Conservation (phyloP, 2,888 invertebrate genomes). For the Gymnoscelis rufifasciata region DNA sequence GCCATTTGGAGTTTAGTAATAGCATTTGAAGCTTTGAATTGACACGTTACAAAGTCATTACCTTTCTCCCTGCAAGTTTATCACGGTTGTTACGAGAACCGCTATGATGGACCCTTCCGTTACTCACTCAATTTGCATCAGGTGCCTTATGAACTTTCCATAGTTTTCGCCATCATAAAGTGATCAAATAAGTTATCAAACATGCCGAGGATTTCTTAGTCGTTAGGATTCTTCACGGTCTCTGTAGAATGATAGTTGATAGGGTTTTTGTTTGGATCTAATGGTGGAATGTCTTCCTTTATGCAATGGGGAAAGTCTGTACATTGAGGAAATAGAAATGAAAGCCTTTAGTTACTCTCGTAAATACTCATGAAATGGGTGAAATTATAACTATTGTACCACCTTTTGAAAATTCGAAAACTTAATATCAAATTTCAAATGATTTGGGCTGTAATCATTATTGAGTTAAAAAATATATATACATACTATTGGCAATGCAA, state of each 20-base stretch:
- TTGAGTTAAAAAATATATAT: too few relatives aligned
- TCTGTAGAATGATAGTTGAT: slow-evolving; percentile 47
- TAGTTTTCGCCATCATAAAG: slow-evolving; percentile 74
- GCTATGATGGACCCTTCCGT: slow-evolving; percentile 57
- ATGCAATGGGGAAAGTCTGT: slow-evolving; percentile 24
- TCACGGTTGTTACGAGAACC: slow-evolving; percentile 52
- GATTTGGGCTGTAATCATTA: too few relatives aligned
- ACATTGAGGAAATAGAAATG: slow-evolving; percentile 1
- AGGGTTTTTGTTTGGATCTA: slow-evolving; percentile 59
- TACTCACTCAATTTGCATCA: slow-evolving; percentile 68
- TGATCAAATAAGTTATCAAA: slow-evolving; percentile 75
- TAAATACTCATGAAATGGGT: too few relatives aligned
- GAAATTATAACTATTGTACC: too few relatives aligned
- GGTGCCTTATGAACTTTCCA: slow-evolving; percentile 66
- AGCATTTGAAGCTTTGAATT: slow-evolving; percentile 22
- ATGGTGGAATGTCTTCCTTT: slow-evolving; percentile 54
- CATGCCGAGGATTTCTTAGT: slow-evolving; percentile 57
- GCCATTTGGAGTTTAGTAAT: too few relatives aligned
- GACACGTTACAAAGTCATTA: slow-evolving; percentile 55
- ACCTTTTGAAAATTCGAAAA: too few relatives aligned
- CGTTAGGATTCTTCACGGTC: slow-evolving; percentile 67
- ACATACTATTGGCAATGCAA: too few relatives aligned
- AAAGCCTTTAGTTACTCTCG: too few relatives aligned
- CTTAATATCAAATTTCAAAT: too few relatives aligned
- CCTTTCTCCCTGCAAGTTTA: slow-evolving; percentile 38